Evolutionary conservation across 2,888 invertebrate species (phyloP).

Genomic region (Pecten maximus): DNA sequence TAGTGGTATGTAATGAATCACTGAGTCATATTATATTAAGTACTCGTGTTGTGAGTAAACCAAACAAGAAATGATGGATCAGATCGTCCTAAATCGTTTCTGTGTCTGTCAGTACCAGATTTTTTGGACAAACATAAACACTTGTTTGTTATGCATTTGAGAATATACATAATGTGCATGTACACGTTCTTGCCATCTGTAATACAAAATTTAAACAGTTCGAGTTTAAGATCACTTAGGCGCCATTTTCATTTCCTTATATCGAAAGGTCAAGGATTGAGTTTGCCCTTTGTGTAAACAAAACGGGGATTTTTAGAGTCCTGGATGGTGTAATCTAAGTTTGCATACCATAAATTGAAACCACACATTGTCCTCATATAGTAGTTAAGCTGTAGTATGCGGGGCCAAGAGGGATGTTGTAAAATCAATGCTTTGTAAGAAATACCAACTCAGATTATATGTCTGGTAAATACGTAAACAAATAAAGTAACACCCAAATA

Average conservation of each 20-base stretch:
- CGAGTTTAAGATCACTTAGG: neutral
- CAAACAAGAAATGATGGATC: neutral
- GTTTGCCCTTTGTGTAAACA: neutral
- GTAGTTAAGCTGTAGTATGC: neutral
- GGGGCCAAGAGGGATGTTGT: neutral
- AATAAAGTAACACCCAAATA: neutral
- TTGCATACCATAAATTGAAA: neutral
- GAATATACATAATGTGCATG: neutral
- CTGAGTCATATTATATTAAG: neutral
- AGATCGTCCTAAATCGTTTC: neutral
- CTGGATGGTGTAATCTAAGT: neutral
- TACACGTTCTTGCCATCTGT: neutral
- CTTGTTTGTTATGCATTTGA: neutral
- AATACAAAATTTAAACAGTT: neutral
- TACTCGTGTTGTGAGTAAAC: neutral
- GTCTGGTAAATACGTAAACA: neutral
- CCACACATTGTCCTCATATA: neutral
- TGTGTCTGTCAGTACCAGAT: neutral
- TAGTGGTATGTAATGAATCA: neutral
- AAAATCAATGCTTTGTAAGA: neutral
- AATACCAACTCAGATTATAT: neutral
- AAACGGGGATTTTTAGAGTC: neutral
- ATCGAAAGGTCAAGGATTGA: neutral
- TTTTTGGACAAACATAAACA: neutral
- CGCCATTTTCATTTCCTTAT: conserved; percentile 30